Base-by-base conservation (phyloP, 2,888 invertebrate species). In the Athalia cordata region DNA sequence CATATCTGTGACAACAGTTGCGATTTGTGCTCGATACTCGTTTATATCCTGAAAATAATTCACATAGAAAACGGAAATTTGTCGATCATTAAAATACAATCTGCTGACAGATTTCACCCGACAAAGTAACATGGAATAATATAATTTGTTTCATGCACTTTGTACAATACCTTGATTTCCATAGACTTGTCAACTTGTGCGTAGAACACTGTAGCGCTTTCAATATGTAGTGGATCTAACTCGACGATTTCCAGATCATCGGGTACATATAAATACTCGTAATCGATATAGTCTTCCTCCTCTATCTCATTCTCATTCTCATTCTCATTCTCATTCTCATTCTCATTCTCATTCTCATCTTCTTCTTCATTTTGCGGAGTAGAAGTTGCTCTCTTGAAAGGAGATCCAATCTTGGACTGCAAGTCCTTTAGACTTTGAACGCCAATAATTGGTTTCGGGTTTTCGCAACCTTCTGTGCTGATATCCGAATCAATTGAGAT, bases 1-100 rank as follows among this genome's bases (percentile, higher is more conserved):
- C 11, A 95, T 90, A 29, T 92, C 91, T 13, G 89, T 85, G 78
- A 91, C 91, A 86, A 95, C 87, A 7, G 88, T 84, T 3, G 91
- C 85, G 80, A 93, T 93, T 45, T 89, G 77, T n/a, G 88, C 85
- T 68, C 87, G 79, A 70, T 65, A 78, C n/a, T n/a, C 15, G 52
- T 9, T 9, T 9, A 64, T 8, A 52, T 11, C 5, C 75, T 75
- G 43, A 45, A 50, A 75, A 61, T 3, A 50, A 49, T 5, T 50
- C 45, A 9, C 0, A 47, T 29, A 29, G 29, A 29, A 29, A 29
- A 29, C 29, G 2, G 29, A 29, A 29, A 2, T 29, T 2, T 0
- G 29, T 29, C 29, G 29, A 29, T 29, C 29, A 29, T 2, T 29
- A 0, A 29, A 29, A 29, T 29, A 29, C 29, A 29, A 1, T 29